These are phyloP conservation scores for Pasiphila rectangulata DNA, from an alignment of 2,888 invertebrate species.

Conservation along the genomic window DNA sequence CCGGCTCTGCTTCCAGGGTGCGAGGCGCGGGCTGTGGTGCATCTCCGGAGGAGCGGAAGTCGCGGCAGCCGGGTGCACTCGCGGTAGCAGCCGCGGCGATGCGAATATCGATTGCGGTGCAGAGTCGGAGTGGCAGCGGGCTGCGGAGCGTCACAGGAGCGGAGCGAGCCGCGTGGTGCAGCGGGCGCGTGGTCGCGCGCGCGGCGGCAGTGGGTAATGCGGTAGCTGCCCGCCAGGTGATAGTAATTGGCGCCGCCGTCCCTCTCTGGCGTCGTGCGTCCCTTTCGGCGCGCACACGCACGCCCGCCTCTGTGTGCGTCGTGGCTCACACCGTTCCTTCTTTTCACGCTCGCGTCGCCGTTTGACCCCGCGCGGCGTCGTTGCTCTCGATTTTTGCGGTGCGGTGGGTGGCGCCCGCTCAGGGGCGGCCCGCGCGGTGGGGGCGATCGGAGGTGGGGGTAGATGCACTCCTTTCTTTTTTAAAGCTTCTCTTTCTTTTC, in stretches of 20 bases:
- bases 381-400: conserved; percentile 83
- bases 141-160: conserved; percentile 52
- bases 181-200: conserved; percentile 82
- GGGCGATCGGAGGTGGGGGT: conserved; percentile 73
- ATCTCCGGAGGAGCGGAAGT: conserved; percentile 39
- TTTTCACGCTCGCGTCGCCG: conserved; percentile 80
- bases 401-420: conserved; percentile 83
- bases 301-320: conserved; percentile 62
- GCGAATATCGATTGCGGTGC: conserved; percentile 64
- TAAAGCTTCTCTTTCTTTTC: conserved; percentile 81
- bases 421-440: conserved; percentile 75
- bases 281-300: conserved; percentile 76
- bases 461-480: conserved; percentile 80
- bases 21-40: conserved; percentile 42
- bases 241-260: conserved; percentile 83
- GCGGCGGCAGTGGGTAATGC: conserved; percentile 82
- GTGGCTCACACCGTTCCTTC: conserved; percentile 74
- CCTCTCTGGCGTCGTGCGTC: conserved; percentile 75
- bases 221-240: conserved; percentile 83
- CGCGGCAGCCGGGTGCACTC: conserved; percentile 47
- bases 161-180: conserved; percentile 73
- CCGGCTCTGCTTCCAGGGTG: conserved; percentile 37
- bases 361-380: conserved; percentile 80
- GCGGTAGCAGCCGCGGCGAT: conserved; percentile 50
- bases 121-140: conserved; percentile 44